These are phyloP conservation scores for Nyleta sp. DNA, from an alignment of 2,888 invertebrate species.

Conservation along the genomic window DNA sequence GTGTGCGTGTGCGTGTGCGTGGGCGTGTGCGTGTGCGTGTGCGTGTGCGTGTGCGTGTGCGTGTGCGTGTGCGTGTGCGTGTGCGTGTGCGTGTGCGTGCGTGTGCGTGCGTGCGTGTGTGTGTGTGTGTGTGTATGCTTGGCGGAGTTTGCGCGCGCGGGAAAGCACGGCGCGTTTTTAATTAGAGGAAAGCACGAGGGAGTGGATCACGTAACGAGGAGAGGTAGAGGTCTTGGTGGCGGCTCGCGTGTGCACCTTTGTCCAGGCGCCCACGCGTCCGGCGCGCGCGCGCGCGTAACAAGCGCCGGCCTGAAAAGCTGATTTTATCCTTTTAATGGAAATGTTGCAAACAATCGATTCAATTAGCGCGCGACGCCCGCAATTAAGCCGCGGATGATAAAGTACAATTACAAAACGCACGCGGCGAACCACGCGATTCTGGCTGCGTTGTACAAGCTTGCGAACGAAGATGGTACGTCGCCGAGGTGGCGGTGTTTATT, in stretches of 20 bases:
- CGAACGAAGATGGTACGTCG: background rate
- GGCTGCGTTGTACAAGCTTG: background rate
- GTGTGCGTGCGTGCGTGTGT: no score
- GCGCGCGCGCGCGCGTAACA: constrained; percentile 16
- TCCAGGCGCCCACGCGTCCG: constrained; percentile 34
- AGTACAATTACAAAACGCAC: background rate
- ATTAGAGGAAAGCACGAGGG: constrained; percentile 34
- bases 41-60: no score
- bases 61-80: no score
- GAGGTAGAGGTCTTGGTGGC: constrained; percentile 5
- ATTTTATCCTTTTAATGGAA: constrained; percentile 52
- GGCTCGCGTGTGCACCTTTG: constrained; percentile 40
- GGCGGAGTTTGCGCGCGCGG: constrained; percentile 32
- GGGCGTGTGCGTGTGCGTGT: no score
- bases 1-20: no score
- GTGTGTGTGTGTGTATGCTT: no score
- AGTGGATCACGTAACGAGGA: constrained; percentile 33
- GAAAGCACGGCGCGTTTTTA: constrained; percentile 40
- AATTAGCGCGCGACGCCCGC: constrained; percentile 30
- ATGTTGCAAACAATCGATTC: constrained; percentile 50
- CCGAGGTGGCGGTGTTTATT: background rate
- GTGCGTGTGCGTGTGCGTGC: no score
- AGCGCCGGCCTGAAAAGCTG: constrained; percentile 29
- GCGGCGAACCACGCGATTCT: background rate
- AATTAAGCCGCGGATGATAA: background rate